Percentiles rank a stretch among this genome's conserved stretches.
phyloP scores from a whole-genome alignment of 2,113 vertebrate genomes.

The Puffinus mauretanicus region DNA sequence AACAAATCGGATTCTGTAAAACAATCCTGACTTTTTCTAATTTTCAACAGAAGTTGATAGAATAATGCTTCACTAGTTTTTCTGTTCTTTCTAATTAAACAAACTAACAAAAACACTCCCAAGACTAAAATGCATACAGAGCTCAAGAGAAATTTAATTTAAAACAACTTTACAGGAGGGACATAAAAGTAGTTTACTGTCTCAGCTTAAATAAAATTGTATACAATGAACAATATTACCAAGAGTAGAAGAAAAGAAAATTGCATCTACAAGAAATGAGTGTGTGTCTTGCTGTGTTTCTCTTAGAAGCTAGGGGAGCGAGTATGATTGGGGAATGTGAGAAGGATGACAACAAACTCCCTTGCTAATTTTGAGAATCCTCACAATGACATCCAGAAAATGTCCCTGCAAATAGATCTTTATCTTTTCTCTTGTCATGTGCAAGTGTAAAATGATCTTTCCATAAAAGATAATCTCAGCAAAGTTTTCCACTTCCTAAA shows the following conservation, averaged over 20 bases:
- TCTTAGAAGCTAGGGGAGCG: neutral
- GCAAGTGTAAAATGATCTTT: neutral
- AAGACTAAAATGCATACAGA: slow-evolving; percentile 35
- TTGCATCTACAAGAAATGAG: neutral
- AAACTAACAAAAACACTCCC: neutral
- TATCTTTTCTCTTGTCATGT: neutral
- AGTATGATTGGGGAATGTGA: neutral
- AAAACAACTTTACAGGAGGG: slow-evolving; percentile 9
- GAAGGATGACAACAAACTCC: neutral
- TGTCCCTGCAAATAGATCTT: neutral
- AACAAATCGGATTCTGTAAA: neutral
- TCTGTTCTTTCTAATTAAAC: slow-evolving; percentile 28
- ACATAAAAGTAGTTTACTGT: slow-evolving; percentile 1
- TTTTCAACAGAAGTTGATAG: slow-evolving; percentile 13
- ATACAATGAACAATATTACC: neutral
- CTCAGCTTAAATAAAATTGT: slow-evolving; percentile 15
- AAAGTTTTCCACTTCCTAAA: neutral
- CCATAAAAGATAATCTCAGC: neutral
- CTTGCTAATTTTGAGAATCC: neutral
- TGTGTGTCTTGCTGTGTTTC: neutral
- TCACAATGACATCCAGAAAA: neutral
- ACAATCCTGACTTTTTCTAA: neutral
- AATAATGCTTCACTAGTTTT: slow-evolving; percentile 23
- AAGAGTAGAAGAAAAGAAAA: neutral
- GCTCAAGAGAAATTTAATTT: slow-evolving; percentile 35